phyloP scores from a whole-genome alignment of 2,797 vertebrate genomes.

The Acanthurus lineatus region DNA sequence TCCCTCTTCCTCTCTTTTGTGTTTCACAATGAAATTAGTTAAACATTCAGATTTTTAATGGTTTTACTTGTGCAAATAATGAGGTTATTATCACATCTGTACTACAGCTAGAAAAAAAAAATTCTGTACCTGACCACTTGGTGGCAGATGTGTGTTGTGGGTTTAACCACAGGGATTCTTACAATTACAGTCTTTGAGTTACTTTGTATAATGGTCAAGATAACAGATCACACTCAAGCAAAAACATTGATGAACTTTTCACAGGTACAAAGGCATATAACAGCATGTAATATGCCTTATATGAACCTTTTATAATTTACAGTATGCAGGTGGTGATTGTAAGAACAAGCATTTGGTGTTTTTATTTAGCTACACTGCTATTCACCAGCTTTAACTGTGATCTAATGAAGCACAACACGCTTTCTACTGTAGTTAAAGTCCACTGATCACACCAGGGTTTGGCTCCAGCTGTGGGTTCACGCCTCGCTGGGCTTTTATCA shows the following conservation, averaged over 20 bases:
- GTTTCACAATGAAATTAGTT: slow-evolving; percentile 34
- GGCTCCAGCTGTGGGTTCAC: slow-evolving; percentile 31
- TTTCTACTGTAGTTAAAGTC: slow-evolving; percentile 25
- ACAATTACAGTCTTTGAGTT: background rate
- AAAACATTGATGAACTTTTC: background rate
- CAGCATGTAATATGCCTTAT: background rate
- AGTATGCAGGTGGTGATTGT: background rate
- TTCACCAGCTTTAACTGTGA: background rate
- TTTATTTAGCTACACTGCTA: background rate
- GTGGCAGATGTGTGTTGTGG: slow-evolving; percentile 61
- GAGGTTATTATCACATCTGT: background rate
- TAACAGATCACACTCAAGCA: background rate
- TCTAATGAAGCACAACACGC: background rate
- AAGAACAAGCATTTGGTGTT: background rate
- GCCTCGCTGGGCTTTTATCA: slow-evolving; percentile 46
- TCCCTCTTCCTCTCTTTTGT: background rate
- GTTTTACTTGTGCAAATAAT: background rate
- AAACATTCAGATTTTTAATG: slow-evolving; percentile 34
- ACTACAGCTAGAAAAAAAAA: background rate
- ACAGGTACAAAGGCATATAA: background rate
- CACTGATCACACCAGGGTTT: slow-evolving; percentile 30
- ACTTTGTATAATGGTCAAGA: background rate
- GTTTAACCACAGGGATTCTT: background rate
- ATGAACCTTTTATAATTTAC: background rate
- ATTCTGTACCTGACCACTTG: slow-evolving; percentile 56